phyloP scores from a whole-genome alignment of 2,113 vertebrate species.

The Mesocricetus auratus region DNA sequence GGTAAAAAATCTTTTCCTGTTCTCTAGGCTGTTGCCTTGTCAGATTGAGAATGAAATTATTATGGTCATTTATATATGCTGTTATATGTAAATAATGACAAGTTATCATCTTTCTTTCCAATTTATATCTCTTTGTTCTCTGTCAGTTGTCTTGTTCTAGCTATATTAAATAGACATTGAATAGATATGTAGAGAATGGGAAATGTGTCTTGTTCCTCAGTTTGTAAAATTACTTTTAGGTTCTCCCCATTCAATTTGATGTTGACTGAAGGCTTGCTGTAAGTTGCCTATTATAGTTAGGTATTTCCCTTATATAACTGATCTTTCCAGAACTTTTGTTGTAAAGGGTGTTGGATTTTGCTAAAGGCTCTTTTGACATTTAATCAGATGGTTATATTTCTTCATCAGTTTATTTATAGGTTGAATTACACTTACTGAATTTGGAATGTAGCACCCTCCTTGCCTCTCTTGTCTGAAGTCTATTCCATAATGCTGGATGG shows the following conservation, averaged over 20 bases:
- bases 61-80: background rate
- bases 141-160: background rate
- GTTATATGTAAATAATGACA: background rate
- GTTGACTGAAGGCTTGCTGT: background rate
- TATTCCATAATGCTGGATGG: background rate
- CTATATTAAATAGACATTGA: too few relatives aligned
- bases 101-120: background rate
- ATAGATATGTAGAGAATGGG: too few relatives aligned
- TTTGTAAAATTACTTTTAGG: background rate
- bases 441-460: too few relatives aligned
- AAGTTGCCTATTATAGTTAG: background rate
- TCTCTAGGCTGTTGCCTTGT: background rate
- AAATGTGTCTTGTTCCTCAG: background rate
- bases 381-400: background rate
- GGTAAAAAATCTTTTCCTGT: background rate
- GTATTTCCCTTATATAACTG: background rate
- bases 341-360: background rate
- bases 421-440: background rate
- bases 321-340: background rate
- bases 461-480: background rate
- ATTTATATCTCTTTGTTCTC: background rate
- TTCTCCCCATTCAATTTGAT: too few relatives aligned
- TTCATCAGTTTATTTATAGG: background rate
- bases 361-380: background rate
- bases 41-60: background rate